Evolutionary conservation across 2,888 invertebrate genomes (phyloP).

Genomic region (Caenorhabditis auriculariae): DNA sequence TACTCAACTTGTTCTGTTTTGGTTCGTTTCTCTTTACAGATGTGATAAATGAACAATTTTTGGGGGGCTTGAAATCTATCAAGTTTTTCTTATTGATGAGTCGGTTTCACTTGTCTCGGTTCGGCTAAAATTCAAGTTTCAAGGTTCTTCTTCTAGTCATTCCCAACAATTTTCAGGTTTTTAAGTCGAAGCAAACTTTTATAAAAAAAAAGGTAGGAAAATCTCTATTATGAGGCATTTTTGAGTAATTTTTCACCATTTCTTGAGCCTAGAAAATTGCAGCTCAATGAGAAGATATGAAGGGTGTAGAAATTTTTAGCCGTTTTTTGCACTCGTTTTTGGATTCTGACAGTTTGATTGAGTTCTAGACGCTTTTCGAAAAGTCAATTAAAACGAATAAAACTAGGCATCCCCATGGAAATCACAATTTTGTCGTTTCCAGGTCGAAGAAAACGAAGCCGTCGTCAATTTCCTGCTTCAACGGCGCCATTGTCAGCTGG

Average conservation of each 20-base stretch:
- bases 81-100: slow-evolving; percentile 1
- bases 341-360: neutral
- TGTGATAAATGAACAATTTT: neutral
- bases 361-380: slow-evolving; percentile 2
- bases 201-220: too few species aligned
- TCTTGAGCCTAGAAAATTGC: too few species aligned
- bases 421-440: slow-evolving; percentile 36
- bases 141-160: too few species aligned
- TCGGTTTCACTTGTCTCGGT: too few species aligned
- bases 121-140: too few species aligned
- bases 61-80: neutral
- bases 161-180: too few species aligned
- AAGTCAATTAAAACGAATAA: slow-evolving; percentile 6
- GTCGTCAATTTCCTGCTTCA: slow-evolving; percentile 92
- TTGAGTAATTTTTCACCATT: too few species aligned
- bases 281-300: too few species aligned
- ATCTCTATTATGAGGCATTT: too few species aligned
- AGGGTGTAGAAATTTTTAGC: too few species aligned
- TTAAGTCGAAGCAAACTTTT: too few species aligned
- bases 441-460: slow-evolving; percentile 97
- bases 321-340: too few species aligned
- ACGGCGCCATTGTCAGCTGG: slow-evolving; percentile 85
- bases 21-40: slow-evolving; percentile 64
- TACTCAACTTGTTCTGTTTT: slow-evolving; percentile 98
- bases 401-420: neutral